Percentiles rank a stretch among this genome's conserved stretches.
Conservation (phyloP, 2,113 vertebrate genomes). For the Naja naja region DNA sequence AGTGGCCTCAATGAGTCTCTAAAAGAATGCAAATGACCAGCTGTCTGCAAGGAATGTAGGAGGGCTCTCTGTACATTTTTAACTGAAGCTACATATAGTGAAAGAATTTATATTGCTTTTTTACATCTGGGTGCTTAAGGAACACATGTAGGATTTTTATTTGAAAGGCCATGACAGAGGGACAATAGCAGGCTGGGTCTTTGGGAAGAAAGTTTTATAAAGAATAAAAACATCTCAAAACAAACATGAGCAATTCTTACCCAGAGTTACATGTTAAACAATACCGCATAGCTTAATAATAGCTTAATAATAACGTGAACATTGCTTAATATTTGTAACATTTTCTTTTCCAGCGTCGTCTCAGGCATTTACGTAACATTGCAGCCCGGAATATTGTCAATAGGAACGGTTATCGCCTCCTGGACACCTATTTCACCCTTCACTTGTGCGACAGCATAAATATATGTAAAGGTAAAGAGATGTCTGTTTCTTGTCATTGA, state of each 20-base stretch:
- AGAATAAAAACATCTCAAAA: background rate
- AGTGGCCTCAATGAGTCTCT: too few relatives aligned
- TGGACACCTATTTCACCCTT: constrained; percentile 96
- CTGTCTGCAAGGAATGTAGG: too few relatives aligned
- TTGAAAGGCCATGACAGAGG: background rate
- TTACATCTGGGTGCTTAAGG: background rate
- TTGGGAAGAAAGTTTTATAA: background rate
- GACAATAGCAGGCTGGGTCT: background rate
- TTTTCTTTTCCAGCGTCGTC: constrained; percentile 79
- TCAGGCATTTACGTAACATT: constrained; percentile 93
- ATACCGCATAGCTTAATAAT: background rate
- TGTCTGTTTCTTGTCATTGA: rapidly evolving
- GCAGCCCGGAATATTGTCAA: constrained; percentile 93
- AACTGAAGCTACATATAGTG: background rate
- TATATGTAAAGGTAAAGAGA: constrained; percentile 78
- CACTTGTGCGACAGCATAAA: constrained; percentile 82
- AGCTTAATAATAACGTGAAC: background rate
- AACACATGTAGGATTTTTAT: background rate
- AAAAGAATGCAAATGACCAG: too few relatives aligned
- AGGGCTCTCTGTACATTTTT: background rate
- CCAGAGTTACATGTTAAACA: background rate
- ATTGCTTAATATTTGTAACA: background rate
- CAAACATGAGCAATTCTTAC: background rate
- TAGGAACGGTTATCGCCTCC: constrained; percentile 87
- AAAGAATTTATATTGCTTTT: background rate